Evolutionary conservation across 2,113 vertebrate genomes (phyloP), one percentile per base, ranked within the genome.

Genomic region (Protobothrops mucrosquamatus): DNA sequence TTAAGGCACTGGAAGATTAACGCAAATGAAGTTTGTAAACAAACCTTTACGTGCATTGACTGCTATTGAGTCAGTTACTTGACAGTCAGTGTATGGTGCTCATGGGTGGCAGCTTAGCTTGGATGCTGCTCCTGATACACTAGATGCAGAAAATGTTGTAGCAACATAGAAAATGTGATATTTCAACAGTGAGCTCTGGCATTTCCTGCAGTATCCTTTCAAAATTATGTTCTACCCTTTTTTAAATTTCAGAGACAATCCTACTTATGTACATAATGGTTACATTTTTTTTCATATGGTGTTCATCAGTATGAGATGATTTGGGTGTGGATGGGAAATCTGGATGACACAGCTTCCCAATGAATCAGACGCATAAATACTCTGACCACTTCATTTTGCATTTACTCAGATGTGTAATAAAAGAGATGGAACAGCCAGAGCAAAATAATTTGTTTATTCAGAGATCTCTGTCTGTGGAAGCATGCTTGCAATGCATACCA

Each of bases 261-360:
- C 12, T 69, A 61, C 85, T 92, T 91, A 93, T 94, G 91, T 92
- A 92, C 52, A 91, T 10, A 1, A 61, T 96, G 93, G 93, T 94
- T 95, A 94, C 95, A 87, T 23, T 6, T n/a, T 18, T 91, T 91
- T 43, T 94, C 87, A 90, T 88, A 91, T 90, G 92, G 54, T 91
- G 64, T 96, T 96, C 89, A 92, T 96, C 95, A 95, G 57, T 92
- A 93, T 95, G 95, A 96, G 95, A 95, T 96, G 94, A 94, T 94
- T 95, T 95, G 93, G 92, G 94, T 95, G 94, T 94, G 93, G 94
- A 95, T 87, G 91, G 94, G 93, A 95, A 95, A 96, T 96, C 54
- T 89, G 93, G 90, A 95, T 95, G 95, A 96, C 94, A 90, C 88
- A 94, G 88, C 93, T 81, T 93, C 92, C 61, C 29, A 93, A 93